phyloP scores from a whole-genome alignment of 53 echinoderm and acorn worm genomes.

The Mesocentrotus franciscanus region DNA sequence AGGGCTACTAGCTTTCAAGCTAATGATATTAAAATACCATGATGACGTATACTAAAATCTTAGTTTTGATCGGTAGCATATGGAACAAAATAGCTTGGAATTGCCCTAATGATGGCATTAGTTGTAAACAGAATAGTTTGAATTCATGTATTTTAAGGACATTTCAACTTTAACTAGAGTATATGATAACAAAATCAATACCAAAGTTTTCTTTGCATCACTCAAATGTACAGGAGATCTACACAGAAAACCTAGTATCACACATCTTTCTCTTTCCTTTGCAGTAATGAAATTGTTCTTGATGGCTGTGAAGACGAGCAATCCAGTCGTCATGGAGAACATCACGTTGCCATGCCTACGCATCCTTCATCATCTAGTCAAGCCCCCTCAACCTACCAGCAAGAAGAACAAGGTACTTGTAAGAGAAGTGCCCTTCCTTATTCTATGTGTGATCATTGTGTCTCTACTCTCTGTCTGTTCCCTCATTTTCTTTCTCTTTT shows the following conservation, averaged over 20 bases:
- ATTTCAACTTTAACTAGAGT: neutral
- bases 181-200: neutral
- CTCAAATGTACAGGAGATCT: neutral
- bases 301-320: conserved; percentile 88
- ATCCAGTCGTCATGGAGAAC: conserved; percentile 98
- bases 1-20: no score
- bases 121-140: neutral
- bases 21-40: no score
- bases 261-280: conserved; percentile 56
- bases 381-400: conserved; percentile 89
- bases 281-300: conserved; percentile 97
- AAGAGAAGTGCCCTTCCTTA: conserved; percentile 8
- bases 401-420: conserved; percentile 93
- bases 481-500: neutral
- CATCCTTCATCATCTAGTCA: conserved; percentile 92
- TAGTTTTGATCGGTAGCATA: no score
- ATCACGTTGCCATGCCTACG: conserved; percentile 95
- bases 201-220: neutral
- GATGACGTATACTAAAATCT: no score
- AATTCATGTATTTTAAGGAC: neutral
- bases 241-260: conserved; percentile 53
- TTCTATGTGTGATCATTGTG: neutral
- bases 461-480: neutral
- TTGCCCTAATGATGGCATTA: no score
- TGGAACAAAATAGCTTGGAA: no score